Conservation (phyloP, 2,113 vertebrate species). For the Alectura lathami region DNA sequence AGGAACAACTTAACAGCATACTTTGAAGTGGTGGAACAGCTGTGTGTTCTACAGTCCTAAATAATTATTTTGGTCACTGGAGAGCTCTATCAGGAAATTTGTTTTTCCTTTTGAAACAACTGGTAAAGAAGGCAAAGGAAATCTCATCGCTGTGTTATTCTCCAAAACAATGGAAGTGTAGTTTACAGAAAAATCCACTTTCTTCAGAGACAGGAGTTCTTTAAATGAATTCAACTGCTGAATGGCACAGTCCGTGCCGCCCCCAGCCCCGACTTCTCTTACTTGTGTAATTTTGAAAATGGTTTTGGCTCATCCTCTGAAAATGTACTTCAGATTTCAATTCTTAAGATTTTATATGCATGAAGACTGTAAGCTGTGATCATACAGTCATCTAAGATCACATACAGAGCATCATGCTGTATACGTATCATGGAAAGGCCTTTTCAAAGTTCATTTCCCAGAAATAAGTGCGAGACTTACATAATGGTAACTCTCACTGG, state of each 20-base stretch:
- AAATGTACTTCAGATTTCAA: not conserved
- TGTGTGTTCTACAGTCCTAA: not conserved
- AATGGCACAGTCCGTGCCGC: not conserved
- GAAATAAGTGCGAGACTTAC: not conserved
- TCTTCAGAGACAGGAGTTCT: not conserved
- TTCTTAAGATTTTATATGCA: not conserved
- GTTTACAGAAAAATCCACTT: not conserved
- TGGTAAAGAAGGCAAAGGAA: not conserved
- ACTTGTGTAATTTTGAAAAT: not conserved
- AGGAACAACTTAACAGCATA: not conserved
- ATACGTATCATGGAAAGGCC: not conserved
- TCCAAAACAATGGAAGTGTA: not conserved
- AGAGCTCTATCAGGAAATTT: slow-evolving; percentile 18
- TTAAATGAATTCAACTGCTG: not conserved
- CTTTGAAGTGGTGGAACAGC: not conserved
- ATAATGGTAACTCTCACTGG: not conserved
- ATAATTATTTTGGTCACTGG: not conserved
- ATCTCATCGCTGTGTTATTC: not conserved
- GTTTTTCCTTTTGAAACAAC: slow-evolving; percentile 21
- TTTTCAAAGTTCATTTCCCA: not conserved
- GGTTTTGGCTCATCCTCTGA: not conserved
- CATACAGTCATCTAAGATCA: not conserved
- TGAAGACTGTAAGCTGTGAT: not conserved
- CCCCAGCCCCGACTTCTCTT: not conserved
- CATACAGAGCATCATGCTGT: not conserved